phyloP scores from a whole-genome alignment of 2,113 vertebrate species.

The Cairina moschata region DNA sequence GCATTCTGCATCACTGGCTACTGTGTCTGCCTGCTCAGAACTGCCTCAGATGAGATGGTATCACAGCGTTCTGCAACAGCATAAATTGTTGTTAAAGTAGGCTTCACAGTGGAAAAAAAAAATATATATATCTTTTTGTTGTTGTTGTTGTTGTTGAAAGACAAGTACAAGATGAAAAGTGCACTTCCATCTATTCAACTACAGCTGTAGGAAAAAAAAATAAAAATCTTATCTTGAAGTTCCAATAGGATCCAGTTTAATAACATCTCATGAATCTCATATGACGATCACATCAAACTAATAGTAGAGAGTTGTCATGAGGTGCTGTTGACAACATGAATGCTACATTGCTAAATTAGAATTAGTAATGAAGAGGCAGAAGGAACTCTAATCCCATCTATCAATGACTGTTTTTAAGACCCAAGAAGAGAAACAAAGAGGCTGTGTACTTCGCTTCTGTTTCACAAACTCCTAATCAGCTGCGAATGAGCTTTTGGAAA shows the following conservation, averaged over 20 bases:
- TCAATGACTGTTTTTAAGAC: conserved; percentile 35
- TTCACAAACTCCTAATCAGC: conserved; percentile 48
- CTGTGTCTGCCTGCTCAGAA: background rate
- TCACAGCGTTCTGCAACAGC: background rate
- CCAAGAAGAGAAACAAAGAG: background rate
- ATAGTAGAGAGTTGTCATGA: conserved; percentile 22
- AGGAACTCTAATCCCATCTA: conserved; percentile 47
- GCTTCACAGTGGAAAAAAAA: background rate
- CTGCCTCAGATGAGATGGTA: background rate
- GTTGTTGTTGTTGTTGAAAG: background rate
- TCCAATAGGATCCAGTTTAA: conserved; percentile 6
- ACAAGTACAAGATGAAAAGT: conserved; percentile 9
- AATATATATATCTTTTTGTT: background rate
- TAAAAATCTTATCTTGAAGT: background rate
- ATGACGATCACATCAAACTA: background rate
- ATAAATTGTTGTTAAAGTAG: background rate
- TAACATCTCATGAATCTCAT: background rate
- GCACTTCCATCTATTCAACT: conserved; percentile 11
- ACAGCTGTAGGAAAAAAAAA: background rate
- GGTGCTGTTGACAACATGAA: conserved; percentile 26
- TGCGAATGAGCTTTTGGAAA: conserved; percentile 51
- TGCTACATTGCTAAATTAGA: conserved; percentile 1
- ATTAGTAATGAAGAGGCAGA: conserved; percentile 49
- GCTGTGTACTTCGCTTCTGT: conserved; percentile 23
- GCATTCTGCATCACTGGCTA: conserved; percentile 31